phyloP scores from a whole-genome alignment of 2,888 invertebrate genomes.

The Steinernema scapterisci region DNA sequence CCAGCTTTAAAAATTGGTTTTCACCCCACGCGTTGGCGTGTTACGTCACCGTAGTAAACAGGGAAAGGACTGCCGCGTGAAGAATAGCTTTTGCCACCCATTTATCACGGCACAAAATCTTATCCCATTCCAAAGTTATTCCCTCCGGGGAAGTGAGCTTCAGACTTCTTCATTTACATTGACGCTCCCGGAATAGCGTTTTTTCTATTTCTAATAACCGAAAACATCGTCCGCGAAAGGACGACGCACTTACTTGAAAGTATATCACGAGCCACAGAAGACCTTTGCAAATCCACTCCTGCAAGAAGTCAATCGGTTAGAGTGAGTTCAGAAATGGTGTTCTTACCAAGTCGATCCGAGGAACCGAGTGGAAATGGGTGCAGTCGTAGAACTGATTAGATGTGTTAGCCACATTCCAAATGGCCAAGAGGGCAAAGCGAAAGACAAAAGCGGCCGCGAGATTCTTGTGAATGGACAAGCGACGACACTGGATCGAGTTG shows the following conservation, averaged over 20 bases:
- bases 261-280: constrained; percentile 72
- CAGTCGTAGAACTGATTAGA: constrained; percentile 64
- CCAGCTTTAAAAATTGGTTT: too few relatives aligned
- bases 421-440: constrained; percentile 68
- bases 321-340: neutral
- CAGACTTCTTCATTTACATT: neutral
- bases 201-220: too few relatives aligned
- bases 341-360: constrained; percentile 52
- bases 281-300: constrained; percentile 73
- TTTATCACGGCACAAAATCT: constrained; percentile 25
- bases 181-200: neutral
- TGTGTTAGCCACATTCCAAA: constrained; percentile 63
- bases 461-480: constrained; percentile 70
- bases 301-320: constrained; percentile 39
- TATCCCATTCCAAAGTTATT: constrained; percentile 5
- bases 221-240: neutral
- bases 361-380: constrained; percentile 54
- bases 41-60: constrained; percentile 10
- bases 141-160: neutral
- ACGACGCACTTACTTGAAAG: constrained; percentile 61
- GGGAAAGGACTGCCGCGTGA: neutral
- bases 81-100: constrained; percentile 18
- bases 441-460: constrained; percentile 70
- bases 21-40: neutral
- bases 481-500: constrained; percentile 66